Conservation (phyloP, 2,113 vertebrate genomes). For the Monarcha castaneiventris region DNA sequence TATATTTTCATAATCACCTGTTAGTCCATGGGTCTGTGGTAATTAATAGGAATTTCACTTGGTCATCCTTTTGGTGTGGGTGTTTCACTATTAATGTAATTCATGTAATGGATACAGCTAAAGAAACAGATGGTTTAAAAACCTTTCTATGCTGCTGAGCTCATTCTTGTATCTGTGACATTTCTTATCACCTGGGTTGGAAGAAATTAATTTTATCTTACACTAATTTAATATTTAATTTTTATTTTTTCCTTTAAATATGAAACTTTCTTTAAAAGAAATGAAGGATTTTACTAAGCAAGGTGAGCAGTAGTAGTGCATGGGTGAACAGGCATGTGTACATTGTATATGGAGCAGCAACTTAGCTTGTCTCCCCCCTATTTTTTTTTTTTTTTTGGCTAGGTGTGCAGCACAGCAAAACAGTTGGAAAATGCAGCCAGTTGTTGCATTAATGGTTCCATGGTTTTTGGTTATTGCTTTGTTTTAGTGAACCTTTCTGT, state of each 20-base stretch:
- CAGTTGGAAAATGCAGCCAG: background rate
- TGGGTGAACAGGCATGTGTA: conserved; percentile 39
- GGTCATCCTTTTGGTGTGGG: background rate
- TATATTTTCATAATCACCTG: background rate
- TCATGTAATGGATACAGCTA: background rate
- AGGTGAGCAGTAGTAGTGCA: conserved; percentile 55
- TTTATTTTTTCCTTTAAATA: conserved; percentile 42
- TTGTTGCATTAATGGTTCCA: background rate
- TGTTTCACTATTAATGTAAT: background rate
- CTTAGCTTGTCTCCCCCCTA: background rate
- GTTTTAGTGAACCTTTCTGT: background rate
- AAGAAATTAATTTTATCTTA: background rate
- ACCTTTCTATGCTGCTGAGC: background rate
- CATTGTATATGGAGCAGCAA: conserved; percentile 1
- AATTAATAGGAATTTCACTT: background rate
- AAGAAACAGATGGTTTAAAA: background rate
- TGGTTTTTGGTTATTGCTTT: conserved; percentile 12
- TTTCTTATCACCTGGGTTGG: background rate
- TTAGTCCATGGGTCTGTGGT: background rate
- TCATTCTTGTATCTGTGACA: background rate
- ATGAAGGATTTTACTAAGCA: conserved; percentile 46
- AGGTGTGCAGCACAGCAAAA: background rate
- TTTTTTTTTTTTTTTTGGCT: background rate
- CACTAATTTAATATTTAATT: conserved; percentile 31
- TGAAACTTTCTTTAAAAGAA: conserved; percentile 51